Evolutionary conservation across 2,888 invertebrate genomes (phyloP), one percentile per base, ranked within the genome.

Genomic region (Himalopsyche tibetana): DNA sequence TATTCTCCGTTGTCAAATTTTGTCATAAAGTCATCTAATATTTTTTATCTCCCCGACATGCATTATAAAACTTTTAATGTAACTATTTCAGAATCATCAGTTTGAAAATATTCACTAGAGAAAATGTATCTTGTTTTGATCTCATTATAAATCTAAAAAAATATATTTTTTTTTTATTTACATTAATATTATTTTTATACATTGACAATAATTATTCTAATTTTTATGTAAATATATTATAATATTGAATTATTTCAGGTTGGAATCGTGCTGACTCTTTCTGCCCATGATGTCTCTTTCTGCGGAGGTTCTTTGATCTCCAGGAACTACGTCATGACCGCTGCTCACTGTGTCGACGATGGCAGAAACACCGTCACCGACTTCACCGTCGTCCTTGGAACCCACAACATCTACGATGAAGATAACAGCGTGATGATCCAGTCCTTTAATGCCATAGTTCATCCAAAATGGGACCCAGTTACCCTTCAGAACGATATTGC

Each of bases 401-500:
- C 88, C n/a, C 86, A 88, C 86, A 87, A 91, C 87, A 90, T 90
- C 87, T 89, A 90, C 69, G 85, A 85, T 5, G 92, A 92, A 89
- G 82, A 83, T 1, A 90, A 90, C 3, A 91, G 91, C 89, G 82
- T 90, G 12, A 84, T 88, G 28, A 81, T 90, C 69, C 89, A 85
- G 79, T 89, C 90, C 45, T 89, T 89, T 5, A 89, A 89, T 51
- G 90, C 90, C 85, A 89, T 90, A 55, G 90, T 92, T 5, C 93
- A 93, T 88, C 91, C 91, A 85, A 42, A 90, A 0, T 92, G 91
- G 91, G 89, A 90, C 38, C 28, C 90, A 0, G 51, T 87, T 2
- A 90, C 89, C 17, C 89, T 92, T 12, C 84, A 87, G 15, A 91
- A 93, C 88, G 93, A 94, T 86, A 91, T 93, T 83, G 93, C 93